Evolutionary conservation across 2,797 vertebrate species (phyloP).

Genomic region (Brachyrhaphis roseni): DNA sequence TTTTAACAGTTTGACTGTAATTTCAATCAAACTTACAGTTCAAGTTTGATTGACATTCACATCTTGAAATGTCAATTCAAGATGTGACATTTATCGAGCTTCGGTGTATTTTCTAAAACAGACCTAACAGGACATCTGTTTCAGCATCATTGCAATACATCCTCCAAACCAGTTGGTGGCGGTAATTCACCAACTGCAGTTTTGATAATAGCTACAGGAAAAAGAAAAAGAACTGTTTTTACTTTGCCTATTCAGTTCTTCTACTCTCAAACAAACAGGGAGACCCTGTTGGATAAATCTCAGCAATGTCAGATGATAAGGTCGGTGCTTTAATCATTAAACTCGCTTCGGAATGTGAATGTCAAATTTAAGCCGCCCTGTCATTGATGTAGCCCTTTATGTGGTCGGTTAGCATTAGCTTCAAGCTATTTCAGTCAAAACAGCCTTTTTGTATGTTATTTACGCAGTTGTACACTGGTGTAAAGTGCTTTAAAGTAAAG

Average conservation of each 20-base stretch:
- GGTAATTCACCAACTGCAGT: not conserved
- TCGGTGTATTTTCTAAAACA: not conserved
- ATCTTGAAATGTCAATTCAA: no score
- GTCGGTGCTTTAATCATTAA: not conserved
- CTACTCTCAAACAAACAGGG: not conserved
- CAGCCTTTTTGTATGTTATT: constrained; percentile 2
- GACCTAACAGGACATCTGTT: not conserved
- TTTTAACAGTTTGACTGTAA: no score
- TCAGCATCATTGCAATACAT: not conserved
- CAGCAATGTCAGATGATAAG: constrained; percentile 14
- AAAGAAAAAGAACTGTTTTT: not conserved
- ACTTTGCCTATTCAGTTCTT: not conserved
- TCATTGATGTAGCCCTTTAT: not conserved
- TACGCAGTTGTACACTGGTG: not conserved
- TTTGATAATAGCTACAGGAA: not conserved
- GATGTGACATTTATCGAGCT: not conserved
- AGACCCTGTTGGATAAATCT: not conserved
- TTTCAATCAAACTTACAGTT: no score
- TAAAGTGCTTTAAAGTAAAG: not conserved
- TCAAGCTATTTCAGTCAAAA: no score
- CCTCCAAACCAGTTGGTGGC: not conserved
- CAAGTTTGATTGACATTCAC: no score
- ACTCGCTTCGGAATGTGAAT: not conserved
- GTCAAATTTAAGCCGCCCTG: not conserved
- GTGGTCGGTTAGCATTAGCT: not conserved